Conservation (phyloP, 2,113 vertebrate genomes). For the Hiodon alosoides region DNA sequence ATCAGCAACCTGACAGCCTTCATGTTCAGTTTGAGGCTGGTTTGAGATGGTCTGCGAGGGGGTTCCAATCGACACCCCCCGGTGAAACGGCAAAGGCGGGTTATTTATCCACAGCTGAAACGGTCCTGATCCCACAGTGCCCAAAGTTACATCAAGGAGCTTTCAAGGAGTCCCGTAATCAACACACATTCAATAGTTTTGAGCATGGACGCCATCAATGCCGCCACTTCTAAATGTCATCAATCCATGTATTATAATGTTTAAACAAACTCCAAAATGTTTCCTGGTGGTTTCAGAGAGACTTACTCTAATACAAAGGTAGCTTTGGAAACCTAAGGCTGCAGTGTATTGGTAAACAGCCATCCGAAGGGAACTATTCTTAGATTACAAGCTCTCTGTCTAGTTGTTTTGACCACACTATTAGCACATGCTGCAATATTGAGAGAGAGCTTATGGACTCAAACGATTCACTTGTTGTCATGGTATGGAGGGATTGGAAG, state of each 20-base stretch:
- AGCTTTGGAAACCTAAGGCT: background rate
- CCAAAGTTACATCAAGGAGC: background rate
- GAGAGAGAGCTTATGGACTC: background rate
- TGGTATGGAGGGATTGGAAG: background rate
- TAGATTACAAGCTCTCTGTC: background rate
- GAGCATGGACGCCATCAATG: background rate
- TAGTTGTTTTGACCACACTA: background rate
- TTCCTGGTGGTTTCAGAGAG: background rate
- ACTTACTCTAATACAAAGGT: background rate
- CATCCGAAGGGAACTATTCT: slow-evolving; percentile 1
- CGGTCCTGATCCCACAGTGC: background rate
- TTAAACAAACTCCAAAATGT: slow-evolving; percentile 6
- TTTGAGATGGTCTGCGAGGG: slow-evolving; percentile 14
- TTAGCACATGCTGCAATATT: background rate
- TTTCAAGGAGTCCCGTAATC: slow-evolving; percentile 5
- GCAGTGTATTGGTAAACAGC: background rate
- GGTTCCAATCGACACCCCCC: slow-evolving; percentile 2
- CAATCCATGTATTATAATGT: background rate
- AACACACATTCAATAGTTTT: background rate
- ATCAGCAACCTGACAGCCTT: slow-evolving; percentile 15
- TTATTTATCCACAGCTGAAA: slow-evolving; percentile 9
- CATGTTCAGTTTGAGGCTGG: slow-evolving; percentile 4
- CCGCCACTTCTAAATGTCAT: background rate
- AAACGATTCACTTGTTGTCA: background rate
- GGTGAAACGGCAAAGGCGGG: background rate